These are phyloP conservation scores for Lucilia cuprina DNA, from an alignment of 1,140 invertebrate species.

Conservation along the genomic window DNA sequence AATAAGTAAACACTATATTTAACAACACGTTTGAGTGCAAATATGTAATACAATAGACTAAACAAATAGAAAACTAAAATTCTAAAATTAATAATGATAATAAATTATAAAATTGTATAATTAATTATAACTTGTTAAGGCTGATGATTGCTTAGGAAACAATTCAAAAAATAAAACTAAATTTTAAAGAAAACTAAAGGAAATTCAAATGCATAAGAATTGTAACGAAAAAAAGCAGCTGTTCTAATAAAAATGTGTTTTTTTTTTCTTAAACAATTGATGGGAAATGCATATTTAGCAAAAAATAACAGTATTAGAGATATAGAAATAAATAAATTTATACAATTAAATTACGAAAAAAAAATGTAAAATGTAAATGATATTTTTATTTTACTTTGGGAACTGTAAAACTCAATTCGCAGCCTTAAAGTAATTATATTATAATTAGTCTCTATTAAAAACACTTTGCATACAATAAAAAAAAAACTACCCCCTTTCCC, in stretches of 20 bases:
- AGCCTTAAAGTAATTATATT: not conserved
- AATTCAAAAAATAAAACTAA: not conserved
- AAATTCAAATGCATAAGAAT: not conserved
- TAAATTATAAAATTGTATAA: not conserved
- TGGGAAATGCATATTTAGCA: not conserved
- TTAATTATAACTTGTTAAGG: not conserved
- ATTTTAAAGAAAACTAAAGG: not conserved
- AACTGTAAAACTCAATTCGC: not conserved
- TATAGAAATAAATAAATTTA: not conserved
- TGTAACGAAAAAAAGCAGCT: not conserved
- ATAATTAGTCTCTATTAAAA: not conserved
- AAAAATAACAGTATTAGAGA: not conserved
- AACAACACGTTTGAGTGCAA: not conserved
- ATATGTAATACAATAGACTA: not conserved
- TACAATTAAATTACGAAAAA: not conserved
- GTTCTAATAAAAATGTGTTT: not conserved
- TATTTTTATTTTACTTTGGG: not conserved
- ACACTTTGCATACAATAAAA: not conserved
- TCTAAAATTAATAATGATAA: not conserved
- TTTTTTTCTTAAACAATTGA: not conserved
- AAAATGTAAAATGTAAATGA: not conserved
- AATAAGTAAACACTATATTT: not conserved
- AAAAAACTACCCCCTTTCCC: not conserved
- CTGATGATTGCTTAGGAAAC: not conserved
- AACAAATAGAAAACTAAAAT: not conserved